A percentile compares a stretch with the other conserved stretches of the same genome.
Conservation (phyloP, 2,797 vertebrate species). For the Remorina albescens region DNA sequence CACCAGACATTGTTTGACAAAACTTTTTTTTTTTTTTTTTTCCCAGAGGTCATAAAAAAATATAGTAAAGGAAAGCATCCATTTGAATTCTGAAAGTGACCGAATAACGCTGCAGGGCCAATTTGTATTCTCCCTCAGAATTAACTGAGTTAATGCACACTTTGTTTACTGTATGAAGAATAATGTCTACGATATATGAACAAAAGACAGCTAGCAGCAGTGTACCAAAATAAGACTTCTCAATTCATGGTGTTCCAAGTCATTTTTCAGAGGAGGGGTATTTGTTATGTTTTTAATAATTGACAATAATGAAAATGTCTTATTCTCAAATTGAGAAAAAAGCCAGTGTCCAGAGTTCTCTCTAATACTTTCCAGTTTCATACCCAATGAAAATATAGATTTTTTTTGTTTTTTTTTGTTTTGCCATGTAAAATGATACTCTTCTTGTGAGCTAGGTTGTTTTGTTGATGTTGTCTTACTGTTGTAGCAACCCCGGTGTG, state of each 20-base stretch:
- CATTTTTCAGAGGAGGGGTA: slow-evolving; percentile 1
- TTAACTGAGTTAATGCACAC: not conserved
- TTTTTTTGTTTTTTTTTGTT: too few species aligned
- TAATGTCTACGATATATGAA: not conserved
- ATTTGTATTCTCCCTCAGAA: not conserved
- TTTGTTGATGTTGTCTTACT: slow-evolving; percentile 79
- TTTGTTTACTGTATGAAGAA: not conserved
- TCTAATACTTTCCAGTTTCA: slow-evolving; percentile 77
- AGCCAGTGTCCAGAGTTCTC: slow-evolving; percentile 36
- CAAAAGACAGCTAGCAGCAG: not conserved
- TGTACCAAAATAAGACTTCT: not conserved
- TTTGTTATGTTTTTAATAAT: not conserved
- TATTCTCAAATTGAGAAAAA: slow-evolving; percentile 38
- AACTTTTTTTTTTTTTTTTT: slow-evolving; percentile 1
- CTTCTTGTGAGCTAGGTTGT: slow-evolving; percentile 74
- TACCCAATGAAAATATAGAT: slow-evolving; percentile 68
- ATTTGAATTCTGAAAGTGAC: not conserved
- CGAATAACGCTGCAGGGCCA: not conserved
- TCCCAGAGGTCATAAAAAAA: not conserved
- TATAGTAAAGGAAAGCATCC: not conserved
- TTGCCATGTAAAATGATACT: slow-evolving; percentile 72
- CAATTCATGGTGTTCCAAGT: not conserved
- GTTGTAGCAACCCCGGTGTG: slow-evolving; percentile 86
- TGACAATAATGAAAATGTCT: slow-evolving; percentile 43
- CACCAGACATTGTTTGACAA: not conserved